Evolutionary conservation across 2,888 invertebrate genomes (phyloP).

Genomic region (Hetaerina titia): DNA sequence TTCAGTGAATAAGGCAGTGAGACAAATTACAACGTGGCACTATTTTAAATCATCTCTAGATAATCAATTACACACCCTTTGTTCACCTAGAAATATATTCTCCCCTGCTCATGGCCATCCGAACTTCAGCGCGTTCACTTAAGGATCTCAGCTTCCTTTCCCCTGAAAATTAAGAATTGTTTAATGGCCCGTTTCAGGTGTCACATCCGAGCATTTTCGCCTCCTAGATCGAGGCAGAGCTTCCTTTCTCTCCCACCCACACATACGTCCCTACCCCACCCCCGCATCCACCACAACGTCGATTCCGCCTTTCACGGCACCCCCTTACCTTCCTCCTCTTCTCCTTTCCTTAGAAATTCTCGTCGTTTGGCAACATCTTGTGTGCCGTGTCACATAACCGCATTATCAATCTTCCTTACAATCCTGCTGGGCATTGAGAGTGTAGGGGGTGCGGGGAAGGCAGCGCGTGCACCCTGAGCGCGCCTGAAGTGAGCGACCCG

Average conservation of each 20-base stretch:
- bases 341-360: constrained; percentile 50
- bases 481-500: neutral
- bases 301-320: neutral
- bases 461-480: neutral
- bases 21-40: neutral
- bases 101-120: neutral
- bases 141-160: neutral
- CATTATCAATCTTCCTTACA: constrained; percentile 42
- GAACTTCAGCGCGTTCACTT: neutral
- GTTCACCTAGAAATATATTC: neutral
- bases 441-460: neutral
- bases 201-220: constrained; percentile 3
- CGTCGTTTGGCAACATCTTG: constrained; percentile 61
- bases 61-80: neutral
- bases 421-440: neutral
- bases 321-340: neutral
- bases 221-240: neutral
- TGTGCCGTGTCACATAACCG: constrained; percentile 36
- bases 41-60: neutral
- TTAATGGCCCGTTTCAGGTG: constrained; percentile 46
- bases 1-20: neutral
- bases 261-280: neutral
- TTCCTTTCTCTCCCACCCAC: neutral
- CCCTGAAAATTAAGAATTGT: constrained; percentile 36
- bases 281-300: neutral